Percentiles rank a stretch among this genome's conserved stretches.
phyloP scores from a whole-genome alignment of 2,888 invertebrate species.

The Clivina fossor region DNA sequence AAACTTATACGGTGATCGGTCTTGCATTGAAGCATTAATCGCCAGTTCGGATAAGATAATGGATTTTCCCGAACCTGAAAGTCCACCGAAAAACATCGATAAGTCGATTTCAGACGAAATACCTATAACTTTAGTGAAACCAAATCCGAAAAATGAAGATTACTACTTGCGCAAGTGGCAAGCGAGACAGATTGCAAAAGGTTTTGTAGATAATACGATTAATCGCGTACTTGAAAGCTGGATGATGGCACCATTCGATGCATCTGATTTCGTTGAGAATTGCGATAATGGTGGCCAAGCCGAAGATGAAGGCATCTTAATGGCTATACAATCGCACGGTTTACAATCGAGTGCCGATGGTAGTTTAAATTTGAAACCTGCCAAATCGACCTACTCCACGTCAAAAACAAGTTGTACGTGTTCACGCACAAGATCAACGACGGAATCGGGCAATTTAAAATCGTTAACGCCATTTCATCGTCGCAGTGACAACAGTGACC shows the following conservation, averaged over 20 bases:
- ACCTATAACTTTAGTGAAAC: slow-evolving; percentile 48
- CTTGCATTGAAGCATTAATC: slow-evolving; percentile 46
- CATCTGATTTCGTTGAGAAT: slow-evolving; percentile 59
- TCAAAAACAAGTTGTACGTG: slow-evolving; percentile 46
- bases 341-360: slow-evolving; percentile 59
- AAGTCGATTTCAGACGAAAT: slow-evolving; percentile 42
- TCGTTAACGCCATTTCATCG: slow-evolving; percentile 26
- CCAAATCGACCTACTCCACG: slow-evolving; percentile 38
- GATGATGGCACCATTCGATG: slow-evolving; percentile 57
- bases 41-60: slow-evolving; percentile 40
- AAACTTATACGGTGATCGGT: slow-evolving; percentile 39
- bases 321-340: slow-evolving; percentile 74
- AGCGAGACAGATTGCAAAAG: slow-evolving; percentile 65
- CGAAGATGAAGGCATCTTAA: slow-evolving; percentile 71
- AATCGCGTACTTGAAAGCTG: slow-evolving; percentile 67
- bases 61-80: slow-evolving; percentile 38
- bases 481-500: slow-evolving; percentile 7
- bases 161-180: slow-evolving; percentile 62
- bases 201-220: slow-evolving; percentile 70
- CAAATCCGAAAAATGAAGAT: slow-evolving; percentile 47
- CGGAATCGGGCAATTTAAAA: neutral
- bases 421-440: slow-evolving; percentile 24
- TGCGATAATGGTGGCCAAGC: slow-evolving; percentile 60
- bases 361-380: slow-evolving; percentile 37
- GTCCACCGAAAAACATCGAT: slow-evolving; percentile 36